phyloP scores from a whole-genome alignment of 2,113 vertebrate species.

The Gallinago paraguaiae region DNA sequence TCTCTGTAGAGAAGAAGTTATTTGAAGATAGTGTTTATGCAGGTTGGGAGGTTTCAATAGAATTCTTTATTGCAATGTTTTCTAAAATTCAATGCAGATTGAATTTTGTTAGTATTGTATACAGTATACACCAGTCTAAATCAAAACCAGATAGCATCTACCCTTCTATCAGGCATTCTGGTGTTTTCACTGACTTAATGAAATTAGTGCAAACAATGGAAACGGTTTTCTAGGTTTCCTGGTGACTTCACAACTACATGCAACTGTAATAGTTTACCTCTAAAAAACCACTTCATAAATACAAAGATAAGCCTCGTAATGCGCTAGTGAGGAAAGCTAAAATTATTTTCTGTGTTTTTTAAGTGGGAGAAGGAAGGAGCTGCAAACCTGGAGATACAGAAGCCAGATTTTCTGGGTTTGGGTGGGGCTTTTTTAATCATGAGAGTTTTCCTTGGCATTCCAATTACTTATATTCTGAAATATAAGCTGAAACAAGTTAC shows the following conservation, averaged over 20 bases:
- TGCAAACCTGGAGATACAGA: background rate
- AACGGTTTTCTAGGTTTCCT: background rate
- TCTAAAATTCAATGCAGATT: background rate
- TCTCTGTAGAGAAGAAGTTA: background rate
- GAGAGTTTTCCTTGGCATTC: background rate
- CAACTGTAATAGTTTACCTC: background rate
- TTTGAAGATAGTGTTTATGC: background rate
- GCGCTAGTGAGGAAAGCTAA: background rate
- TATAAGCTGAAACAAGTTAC: background rate
- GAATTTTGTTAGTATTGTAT: background rate
- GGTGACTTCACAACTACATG: background rate
- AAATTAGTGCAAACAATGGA: background rate
- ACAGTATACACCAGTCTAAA: background rate
- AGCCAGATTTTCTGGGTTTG: background rate
- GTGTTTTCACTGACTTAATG: background rate
- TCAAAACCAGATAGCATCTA: background rate
- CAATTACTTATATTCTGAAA: background rate
- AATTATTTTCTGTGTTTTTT: background rate
- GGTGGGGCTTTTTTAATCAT: background rate
- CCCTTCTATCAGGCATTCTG: background rate
- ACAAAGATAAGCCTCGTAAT: background rate
- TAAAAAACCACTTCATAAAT: background rate
- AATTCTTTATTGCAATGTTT: background rate
- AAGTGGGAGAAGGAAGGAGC: background rate
- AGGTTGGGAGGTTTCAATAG: background rate